phyloP scores from a whole-genome alignment of 2,888 invertebrate species.

The Amiota minor region DNA sequence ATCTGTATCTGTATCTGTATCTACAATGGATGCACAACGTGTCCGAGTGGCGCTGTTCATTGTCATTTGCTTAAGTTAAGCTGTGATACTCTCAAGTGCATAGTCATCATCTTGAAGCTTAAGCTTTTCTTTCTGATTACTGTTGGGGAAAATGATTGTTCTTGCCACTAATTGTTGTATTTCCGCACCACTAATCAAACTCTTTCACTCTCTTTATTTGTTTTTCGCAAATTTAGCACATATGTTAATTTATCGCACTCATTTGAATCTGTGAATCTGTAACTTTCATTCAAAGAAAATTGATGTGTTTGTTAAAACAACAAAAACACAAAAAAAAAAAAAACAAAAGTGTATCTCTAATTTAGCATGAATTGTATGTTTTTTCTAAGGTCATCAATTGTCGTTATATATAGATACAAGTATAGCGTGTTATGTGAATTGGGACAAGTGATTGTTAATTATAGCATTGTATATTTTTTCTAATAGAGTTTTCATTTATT shows the following conservation, averaged over 20 bases:
- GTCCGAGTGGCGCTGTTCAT: constrained; percentile 19
- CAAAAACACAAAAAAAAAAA: no score
- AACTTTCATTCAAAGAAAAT: neutral
- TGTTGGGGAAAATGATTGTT: constrained; percentile 46
- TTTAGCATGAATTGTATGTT: no score
- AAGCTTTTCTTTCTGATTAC: neutral
- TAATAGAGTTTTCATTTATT: no score
- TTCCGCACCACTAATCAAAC: constrained; percentile 52
- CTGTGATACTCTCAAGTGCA: no score
- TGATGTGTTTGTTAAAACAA: no score
- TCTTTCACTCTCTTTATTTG: no score
- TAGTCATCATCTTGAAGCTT: constrained; percentile 50
- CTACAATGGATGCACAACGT: neutral
- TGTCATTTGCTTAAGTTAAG: neutral
- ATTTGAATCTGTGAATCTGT: constrained; percentile 27
- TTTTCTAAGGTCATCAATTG: no score
- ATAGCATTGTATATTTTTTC: no score
- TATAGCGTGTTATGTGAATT: no score
- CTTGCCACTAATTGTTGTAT: constrained; percentile 61
- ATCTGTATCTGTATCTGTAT: neutral
- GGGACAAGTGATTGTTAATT: no score
- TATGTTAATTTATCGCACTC: constrained; percentile 21
- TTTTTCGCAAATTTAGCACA: constrained; percentile 46
- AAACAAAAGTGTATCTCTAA: no score
- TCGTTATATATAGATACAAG: no score